These are phyloP conservation scores for Drosophila leontia DNA, from an alignment of 1,140 invertebrate species.

Conservation along the genomic window DNA sequence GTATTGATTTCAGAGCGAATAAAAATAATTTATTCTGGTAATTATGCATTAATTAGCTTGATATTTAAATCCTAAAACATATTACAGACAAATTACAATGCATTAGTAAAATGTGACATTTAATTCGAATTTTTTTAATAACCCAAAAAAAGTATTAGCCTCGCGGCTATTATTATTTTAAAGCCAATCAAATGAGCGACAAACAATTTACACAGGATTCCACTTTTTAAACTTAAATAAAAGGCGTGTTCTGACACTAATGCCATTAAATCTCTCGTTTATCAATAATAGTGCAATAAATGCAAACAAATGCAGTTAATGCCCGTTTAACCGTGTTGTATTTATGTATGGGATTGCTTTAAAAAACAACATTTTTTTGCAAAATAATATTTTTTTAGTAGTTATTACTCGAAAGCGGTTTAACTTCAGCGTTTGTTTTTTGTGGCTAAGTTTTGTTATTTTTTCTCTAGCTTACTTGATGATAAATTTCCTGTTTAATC, in stretches of 20 bases:
- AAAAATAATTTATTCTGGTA: background rate
- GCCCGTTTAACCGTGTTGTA: slow-evolving; percentile 2
- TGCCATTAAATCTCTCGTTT: slow-evolving; percentile 26
- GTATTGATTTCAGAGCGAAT: background rate
- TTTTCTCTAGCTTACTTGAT: background rate
- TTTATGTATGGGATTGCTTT: background rate
- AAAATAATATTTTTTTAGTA: too few species aligned
- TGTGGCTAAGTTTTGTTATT: background rate
- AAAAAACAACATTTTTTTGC: slow-evolving; percentile 2
- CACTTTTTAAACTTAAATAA: background rate
- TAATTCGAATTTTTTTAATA: background rate
- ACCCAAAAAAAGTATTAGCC: background rate
- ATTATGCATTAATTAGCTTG: background rate
- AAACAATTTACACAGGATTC: slow-evolving; percentile 1
- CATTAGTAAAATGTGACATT: background rate
- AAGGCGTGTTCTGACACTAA: slow-evolving; percentile 6
- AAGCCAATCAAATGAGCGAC: background rate
- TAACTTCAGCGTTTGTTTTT: slow-evolving; percentile 1
- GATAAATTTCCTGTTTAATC: slow-evolving; percentile 1
- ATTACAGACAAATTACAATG: background rate
- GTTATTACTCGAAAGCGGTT: slow-evolving; percentile 6
- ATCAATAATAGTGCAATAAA: slow-evolving; percentile 26
- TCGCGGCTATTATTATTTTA: background rate
- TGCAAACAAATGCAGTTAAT: slow-evolving; percentile 20
- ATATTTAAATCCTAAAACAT: background rate